Evolutionary conservation across 2,888 invertebrate genomes (phyloP).

Genomic region (Tricholauxania praeusta): DNA sequence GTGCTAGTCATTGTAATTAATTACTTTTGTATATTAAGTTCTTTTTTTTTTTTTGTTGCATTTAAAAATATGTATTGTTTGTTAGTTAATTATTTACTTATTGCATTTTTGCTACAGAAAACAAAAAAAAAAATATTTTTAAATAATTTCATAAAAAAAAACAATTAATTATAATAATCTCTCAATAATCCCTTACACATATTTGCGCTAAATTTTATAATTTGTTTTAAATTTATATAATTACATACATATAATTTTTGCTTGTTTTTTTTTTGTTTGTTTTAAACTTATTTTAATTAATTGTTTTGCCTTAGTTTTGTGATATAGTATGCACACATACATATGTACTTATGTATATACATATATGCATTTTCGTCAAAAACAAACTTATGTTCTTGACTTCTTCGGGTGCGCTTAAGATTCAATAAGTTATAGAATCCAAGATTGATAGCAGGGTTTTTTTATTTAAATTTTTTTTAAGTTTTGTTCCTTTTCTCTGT

Average conservation of each 20-base stretch:
- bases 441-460: too few species aligned
- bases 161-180: constrained; percentile 19
- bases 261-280: constrained; percentile 1
- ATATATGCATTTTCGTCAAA: too few species aligned
- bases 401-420: too few species aligned
- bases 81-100: not conserved
- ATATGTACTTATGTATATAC: too few species aligned
- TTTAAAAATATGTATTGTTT: not conserved
- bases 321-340: too few species aligned
- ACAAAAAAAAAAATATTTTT: constrained; percentile 30
- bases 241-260: constrained; percentile 9
- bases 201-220: constrained; percentile 25
- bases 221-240: constrained; percentile 20
- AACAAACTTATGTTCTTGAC: too few species aligned
- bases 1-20: constrained; percentile 11
- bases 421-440: too few species aligned
- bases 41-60: not conserved
- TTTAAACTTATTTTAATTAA: constrained; percentile 17
- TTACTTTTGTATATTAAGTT: constrained; percentile 27
- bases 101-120: constrained; percentile 38
- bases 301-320: not conserved
- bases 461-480: too few species aligned
- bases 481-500: too few species aligned
- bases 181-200: constrained; percentile 18
- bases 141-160: constrained; percentile 3